Evolutionary conservation across 2,888 invertebrate genomes (phyloP), one percentile per base, ranked within the genome.

Genomic region (Petrophora chlorosata): DNA sequence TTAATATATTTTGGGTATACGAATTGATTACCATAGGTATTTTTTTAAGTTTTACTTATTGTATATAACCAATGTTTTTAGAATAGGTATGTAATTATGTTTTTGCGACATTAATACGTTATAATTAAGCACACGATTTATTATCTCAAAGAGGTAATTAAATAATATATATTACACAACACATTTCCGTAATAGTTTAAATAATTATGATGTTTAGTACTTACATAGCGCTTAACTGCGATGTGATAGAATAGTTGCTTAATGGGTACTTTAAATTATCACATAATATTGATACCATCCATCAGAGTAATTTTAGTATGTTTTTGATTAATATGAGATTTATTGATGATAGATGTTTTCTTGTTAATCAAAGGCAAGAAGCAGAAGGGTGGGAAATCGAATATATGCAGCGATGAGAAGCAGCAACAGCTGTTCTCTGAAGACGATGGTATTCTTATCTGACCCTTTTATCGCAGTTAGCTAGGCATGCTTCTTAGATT

Each of bases 281-380:
- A 7, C 19, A 19, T 7, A 19, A 19, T 19, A 7, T 19, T 19
- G 7, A 4, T 1, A 5, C 7, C 4, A 19, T 19, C 19, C 19
- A 19, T 19, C 4, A 19, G 19, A 7, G 19, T 19, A 12, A 33
- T 8, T 19, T 10, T 12, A 12, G 7, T 44, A 53, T 47, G 17
- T 52, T 34, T 61, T 61, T 23, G 26, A 7, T 19, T 19, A 19
- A 2, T 19, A 5, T 5, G 4, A n/a, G n/a, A n/a, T n/a, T 25
- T 30, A 34, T 42, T 52, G 5, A 53, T 43, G 25, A 32, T 66
- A 55, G 39, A 40, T 59, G 61, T 70, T 69, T 74, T 76, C 67
- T 83, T 85, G 71, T 85, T 77, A 78, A 76, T 82, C 84, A 81
- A 89, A 90, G 89, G 85, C 52, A 88, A 79, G 88, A 88, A 86